These are phyloP conservation scores for Paralichthys olivaceus DNA, from an alignment of 2,113 vertebrate species.

Conservation along the genomic window DNA sequence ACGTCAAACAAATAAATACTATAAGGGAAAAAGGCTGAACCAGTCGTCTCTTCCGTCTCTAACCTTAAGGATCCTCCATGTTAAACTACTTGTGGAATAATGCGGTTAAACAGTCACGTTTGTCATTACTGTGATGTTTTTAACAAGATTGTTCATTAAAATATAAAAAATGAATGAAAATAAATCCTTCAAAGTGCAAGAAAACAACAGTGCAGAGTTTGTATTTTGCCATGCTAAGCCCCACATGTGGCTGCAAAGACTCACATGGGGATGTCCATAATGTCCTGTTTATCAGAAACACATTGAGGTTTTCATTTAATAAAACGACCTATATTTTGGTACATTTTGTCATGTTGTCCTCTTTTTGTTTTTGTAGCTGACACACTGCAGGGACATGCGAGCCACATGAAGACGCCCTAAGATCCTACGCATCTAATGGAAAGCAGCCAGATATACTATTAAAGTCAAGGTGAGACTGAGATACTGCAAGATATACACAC, in stretches of 20 bases:
- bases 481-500: neutral
- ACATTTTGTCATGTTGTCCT: neutral
- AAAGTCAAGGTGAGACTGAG: conserved; percentile 33
- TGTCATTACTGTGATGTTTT: neutral
- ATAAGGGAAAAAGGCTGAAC: neutral
- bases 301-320: neutral
- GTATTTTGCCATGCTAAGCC: neutral
- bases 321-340: neutral
- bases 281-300: too few species aligned
- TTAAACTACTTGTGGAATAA: neutral
- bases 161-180: too few species aligned
- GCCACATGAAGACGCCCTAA: neutral
- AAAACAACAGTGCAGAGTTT: too few species aligned
- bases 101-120: neutral
- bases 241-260: neutral
- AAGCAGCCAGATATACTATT: conserved; percentile 36
- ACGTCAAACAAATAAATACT: conserved; percentile 7
- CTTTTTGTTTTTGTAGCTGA: conserved; percentile 6
- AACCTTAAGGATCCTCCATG: neutral
- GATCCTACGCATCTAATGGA: conserved; percentile 32
- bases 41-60: neutral
- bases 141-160: neutral
- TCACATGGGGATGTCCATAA: neutral
- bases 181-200: too few species aligned
- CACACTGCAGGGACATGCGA: neutral